phyloP scores from a whole-genome alignment of 2,888 invertebrate genomes.

The Agrochola litura region DNA sequence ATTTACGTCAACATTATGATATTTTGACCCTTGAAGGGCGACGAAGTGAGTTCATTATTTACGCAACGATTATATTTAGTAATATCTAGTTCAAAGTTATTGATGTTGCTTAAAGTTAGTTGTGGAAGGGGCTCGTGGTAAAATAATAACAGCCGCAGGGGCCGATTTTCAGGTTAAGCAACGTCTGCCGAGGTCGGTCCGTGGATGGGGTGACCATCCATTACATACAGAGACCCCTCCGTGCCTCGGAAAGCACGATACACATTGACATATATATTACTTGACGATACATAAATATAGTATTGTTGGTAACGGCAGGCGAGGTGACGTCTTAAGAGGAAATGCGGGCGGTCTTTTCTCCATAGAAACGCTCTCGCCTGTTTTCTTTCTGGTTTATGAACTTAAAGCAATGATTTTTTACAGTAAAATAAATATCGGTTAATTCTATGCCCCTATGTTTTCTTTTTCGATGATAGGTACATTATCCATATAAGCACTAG shows the following conservation, averaged over 20 bases:
- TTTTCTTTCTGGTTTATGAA: too few relatives aligned
- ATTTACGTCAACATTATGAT: slow-evolving; percentile 5
- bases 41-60: slow-evolving; percentile 6
- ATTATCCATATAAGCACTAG: too few relatives aligned
- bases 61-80: slow-evolving; percentile 10
- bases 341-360: too few relatives aligned
- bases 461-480: too few relatives aligned
- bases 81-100: not conserved
- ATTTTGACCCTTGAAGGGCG: slow-evolving; percentile 36
- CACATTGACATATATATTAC: too few relatives aligned
- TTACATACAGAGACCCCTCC: not conserved
- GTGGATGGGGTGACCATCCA: not conserved
- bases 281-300: too few relatives aligned
- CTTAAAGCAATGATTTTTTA: too few relatives aligned
- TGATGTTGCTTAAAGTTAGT: not conserved
- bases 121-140: not conserved
- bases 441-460: too few relatives aligned
- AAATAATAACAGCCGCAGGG: not conserved
- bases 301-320: too few relatives aligned
- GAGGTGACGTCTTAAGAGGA: too few relatives aligned
- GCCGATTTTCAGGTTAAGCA: not conserved
- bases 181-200: not conserved
- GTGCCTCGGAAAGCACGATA: not conserved
- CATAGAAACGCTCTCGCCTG: too few relatives aligned
- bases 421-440: too few relatives aligned